Conservation (phyloP, 2,797 vertebrate species). For the Mus spretus region DNA sequence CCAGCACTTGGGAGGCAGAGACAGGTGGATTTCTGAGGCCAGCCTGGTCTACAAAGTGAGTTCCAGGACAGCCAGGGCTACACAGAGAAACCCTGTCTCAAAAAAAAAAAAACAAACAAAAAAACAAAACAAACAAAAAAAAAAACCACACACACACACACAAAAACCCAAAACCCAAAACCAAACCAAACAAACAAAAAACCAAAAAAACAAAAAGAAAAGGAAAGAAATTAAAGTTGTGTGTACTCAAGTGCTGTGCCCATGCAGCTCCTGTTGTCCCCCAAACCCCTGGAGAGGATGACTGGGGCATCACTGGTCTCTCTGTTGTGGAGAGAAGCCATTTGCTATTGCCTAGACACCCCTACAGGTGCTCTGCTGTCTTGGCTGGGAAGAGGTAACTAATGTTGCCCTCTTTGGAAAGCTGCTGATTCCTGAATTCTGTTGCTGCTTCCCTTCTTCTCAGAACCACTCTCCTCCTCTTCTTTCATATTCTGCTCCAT, state of each 20-base stretch:
- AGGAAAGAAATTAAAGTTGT: slow-evolving; percentile 45
- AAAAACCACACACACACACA: no score
- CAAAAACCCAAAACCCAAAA: no score
- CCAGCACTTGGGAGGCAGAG: no score
- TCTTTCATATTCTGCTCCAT: no score
- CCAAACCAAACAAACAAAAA: no score
- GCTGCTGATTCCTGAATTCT: slow-evolving; percentile 73
- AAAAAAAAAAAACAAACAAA: no score
- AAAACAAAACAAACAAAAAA: no score
- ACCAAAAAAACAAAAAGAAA: no score
- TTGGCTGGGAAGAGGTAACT: slow-evolving; percentile 68
- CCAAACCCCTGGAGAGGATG: neutral
- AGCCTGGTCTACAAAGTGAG: no score
- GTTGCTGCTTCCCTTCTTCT: neutral
- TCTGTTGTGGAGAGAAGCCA: slow-evolving; percentile 15
- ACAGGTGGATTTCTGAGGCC: no score
- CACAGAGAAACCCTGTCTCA: no score
- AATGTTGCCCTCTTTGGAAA: slow-evolving; percentile 73
- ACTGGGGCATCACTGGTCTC: neutral
- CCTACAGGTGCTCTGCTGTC: slow-evolving; percentile 71
- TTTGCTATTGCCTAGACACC: slow-evolving; percentile 73
- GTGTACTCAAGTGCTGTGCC: slow-evolving; percentile 43
- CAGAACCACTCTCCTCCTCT: neutral
- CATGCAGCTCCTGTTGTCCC: neutral
- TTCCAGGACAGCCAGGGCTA: no score